A percentile compares a stretch with the other conserved stretches of the same genome.
Conservation (phyloP, 2,113 vertebrate genomes). For the Oceanodroma tethys region DNA sequence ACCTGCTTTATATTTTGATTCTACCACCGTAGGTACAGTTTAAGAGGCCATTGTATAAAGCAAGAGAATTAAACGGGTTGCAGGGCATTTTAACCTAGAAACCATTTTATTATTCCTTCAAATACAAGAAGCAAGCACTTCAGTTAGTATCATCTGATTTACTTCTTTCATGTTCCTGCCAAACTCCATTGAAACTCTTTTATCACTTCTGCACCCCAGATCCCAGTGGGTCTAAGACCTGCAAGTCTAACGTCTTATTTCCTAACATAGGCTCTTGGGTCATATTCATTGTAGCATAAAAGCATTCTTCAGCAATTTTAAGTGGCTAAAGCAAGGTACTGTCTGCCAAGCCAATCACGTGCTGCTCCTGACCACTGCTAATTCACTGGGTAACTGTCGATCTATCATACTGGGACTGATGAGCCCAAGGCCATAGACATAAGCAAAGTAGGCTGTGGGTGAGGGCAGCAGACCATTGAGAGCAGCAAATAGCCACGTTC, state of each 20-base stretch:
- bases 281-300: neutral
- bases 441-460: neutral
- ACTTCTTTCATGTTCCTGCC: neutral
- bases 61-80: neutral
- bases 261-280: neutral
- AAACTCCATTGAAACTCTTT: neutral
- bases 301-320: neutral
- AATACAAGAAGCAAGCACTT: neutral
- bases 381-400: neutral
- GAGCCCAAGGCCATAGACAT: neutral
- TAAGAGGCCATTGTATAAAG: neutral
- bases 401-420: neutral
- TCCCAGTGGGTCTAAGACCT: neutral
- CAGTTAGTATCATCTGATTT: neutral
- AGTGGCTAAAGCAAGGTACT: neutral
- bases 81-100: neutral
- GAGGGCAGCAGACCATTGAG: neutral
- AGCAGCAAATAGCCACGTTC: neutral
- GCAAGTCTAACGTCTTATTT: neutral
- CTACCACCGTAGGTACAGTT: neutral
- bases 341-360: neutral
- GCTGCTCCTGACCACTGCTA: neutral
- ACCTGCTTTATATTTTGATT: neutral
- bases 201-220: neutral
- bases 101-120: neutral